Evolutionary conservation across 2,888 invertebrate species (phyloP).

Genomic region (Chymomyza caudatula): DNA sequence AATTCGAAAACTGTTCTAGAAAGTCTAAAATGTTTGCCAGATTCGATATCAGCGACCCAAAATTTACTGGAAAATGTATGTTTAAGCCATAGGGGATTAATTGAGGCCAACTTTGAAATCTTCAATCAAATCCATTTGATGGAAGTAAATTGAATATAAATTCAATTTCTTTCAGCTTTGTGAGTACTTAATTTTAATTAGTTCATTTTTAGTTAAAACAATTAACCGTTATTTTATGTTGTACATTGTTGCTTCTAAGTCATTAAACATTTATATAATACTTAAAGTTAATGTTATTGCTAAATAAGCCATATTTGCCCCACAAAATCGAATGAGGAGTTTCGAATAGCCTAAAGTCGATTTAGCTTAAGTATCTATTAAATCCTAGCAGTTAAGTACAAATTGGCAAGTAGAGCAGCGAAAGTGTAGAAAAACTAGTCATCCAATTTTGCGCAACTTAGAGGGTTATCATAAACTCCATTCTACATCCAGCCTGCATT

Average conservation of each 20-base stretch:
- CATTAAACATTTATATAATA: not conserved
- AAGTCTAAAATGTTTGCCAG: too few relatives aligned
- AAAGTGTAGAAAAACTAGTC: not conserved
- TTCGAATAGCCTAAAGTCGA: not conserved
- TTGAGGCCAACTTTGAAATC: too few relatives aligned
- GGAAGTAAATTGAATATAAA: too few relatives aligned
- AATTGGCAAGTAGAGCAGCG: not conserved
- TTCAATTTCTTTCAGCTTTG: not conserved
- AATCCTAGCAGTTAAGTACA: not conserved
- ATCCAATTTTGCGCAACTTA: not conserved
- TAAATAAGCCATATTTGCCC: not conserved
- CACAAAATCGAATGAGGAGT: not conserved
- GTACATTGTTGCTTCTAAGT: not conserved
- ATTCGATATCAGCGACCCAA: too few relatives aligned
- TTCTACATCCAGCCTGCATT: constrained; percentile 73
- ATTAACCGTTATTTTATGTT: not conserved
- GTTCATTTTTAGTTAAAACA: not conserved
- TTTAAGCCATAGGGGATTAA: too few relatives aligned
- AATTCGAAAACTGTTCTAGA: too few relatives aligned
- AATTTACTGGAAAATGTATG: too few relatives aligned
- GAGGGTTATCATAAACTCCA: too few relatives aligned
- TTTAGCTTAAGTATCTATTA: not conserved
- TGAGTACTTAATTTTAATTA: not conserved
- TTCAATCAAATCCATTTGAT: not conserved
- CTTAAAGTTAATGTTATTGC: not conserved